Percentiles rank a stretch among this genome's conserved stretches.
These are phyloP conservation scores for Erethizon dorsatum DNA, from an alignment of 2,797 vertebrate species.

Conservation along the genomic window DNA sequence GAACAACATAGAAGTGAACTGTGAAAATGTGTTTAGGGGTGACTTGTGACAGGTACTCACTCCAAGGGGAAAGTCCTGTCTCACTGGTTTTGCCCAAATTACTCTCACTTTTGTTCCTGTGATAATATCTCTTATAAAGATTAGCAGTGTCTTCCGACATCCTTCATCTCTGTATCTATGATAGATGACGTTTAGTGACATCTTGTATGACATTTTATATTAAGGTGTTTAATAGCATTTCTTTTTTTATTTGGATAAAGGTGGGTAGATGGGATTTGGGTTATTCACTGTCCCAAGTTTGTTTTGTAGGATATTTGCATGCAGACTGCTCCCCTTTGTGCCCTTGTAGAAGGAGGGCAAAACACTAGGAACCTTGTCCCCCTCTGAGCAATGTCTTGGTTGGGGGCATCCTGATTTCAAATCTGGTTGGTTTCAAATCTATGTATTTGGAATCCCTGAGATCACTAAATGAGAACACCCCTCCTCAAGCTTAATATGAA, in stretches of 20 bases:
- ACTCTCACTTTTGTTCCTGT: conserved; percentile 13
- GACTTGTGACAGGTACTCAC: background rate
- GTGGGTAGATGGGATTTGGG: background rate
- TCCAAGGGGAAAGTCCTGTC: conserved; percentile 20
- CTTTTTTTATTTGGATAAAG: background rate
- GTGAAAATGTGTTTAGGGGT: background rate
- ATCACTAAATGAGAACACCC: background rate
- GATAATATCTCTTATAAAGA: conserved; percentile 50
- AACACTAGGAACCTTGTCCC: background rate
- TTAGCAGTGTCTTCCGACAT: conserved; percentile 7
- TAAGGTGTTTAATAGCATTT: conserved; percentile 42
- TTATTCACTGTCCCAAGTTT: background rate
- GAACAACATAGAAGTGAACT: background rate
- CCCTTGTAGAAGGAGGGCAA: background rate
- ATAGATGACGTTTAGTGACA: conserved; percentile 31
- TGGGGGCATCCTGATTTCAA: background rate
- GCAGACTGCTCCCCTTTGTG: background rate
- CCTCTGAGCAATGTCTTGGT: background rate
- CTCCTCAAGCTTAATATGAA: background rate
- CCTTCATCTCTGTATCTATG: background rate
- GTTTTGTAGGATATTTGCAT: background rate
- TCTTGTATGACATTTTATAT: background rate
- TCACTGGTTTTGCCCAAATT: conserved; percentile 17
- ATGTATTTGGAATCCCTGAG: background rate
- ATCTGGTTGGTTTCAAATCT: background rate